Base-by-base conservation (phyloP, 2,113 vertebrate species). In the Nibea coibor region DNA sequence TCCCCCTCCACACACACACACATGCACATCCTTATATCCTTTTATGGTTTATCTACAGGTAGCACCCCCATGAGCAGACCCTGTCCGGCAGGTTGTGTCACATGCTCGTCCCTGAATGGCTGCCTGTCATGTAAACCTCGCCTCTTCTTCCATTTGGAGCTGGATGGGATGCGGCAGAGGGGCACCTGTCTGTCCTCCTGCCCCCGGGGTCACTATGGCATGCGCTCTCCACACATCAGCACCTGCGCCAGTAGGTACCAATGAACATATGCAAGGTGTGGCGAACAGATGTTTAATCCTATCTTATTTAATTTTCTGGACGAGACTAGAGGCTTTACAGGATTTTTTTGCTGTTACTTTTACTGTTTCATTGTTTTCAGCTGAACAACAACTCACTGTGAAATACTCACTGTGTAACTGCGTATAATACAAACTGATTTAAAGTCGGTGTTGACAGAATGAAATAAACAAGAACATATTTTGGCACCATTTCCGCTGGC, bases 111-210 rank as follows among this genome's bases (percentile, higher is more conserved):
- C 89, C 95, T 95, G 91, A 98, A 97, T 19, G 96, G 96, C 86
- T 98, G 97, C 81, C 93, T 98, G 91, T 96, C 97, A 72, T 98
- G 97, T 93, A 97, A 96, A 82, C 96, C 96, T 85, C 96, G 95
- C 88, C 95, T 97, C 88, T 98, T 98, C 95, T 96, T 97, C 89
- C 95, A 96, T 94, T 91, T 98, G 96, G 96, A 96, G 92, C 94
- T 95, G 91, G 96, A 95, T 69, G 96, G 96, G 89, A 97, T 97
- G 94, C 96, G 95, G 83, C 96, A 97, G 93, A 96, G 94, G 10
- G 97, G 97, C 70, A 90, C 95, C 47, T 98, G 97, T 87, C 94
- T 97, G 85, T 94, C 96, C 86, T 95, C 96, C 0, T 98, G 97
- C 85, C 97, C 97, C 59, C 95, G 91, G 5, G 96, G 96, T 85